phyloP scores from a whole-genome alignment of 2,888 invertebrate species.

The Halictus ligatus region DNA sequence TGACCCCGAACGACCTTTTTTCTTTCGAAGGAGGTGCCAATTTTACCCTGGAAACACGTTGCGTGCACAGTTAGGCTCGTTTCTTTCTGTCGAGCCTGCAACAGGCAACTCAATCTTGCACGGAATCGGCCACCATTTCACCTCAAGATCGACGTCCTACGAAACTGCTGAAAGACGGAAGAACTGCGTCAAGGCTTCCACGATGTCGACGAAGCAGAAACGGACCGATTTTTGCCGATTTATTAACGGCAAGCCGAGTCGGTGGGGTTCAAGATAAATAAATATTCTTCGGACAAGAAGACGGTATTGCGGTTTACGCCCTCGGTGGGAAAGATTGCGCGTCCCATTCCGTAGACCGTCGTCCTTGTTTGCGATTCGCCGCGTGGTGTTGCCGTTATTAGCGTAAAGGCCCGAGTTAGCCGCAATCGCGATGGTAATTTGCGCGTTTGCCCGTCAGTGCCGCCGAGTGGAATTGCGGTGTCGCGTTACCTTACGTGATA shows the following conservation, averaged over 20 bases:
- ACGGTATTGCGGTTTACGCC: conserved; percentile 65
- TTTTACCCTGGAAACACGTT: background rate
- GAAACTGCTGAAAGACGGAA: background rate
- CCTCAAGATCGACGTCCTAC: background rate
- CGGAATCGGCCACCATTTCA: background rate
- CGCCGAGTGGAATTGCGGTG: conserved; percentile 74
- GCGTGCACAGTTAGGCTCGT: background rate
- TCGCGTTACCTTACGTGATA: conserved; percentile 72
- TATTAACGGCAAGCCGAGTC: conserved; percentile 43
- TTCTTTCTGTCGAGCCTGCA: background rate
- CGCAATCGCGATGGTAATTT: conserved; percentile 76
- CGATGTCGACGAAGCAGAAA: background rate
- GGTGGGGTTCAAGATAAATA: conserved; percentile 42
- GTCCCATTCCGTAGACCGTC: conserved; percentile 42
- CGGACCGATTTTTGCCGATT: background rate
- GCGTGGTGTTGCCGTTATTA: conserved; percentile 74
- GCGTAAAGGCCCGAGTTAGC: conserved; percentile 72
- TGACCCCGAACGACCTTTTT: conserved; percentile 34
- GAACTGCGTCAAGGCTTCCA: background rate
- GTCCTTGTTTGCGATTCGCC: conserved; percentile 77
- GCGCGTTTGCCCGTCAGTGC: conserved; percentile 67
- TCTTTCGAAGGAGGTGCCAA: conserved; percentile 35
- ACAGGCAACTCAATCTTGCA: background rate
- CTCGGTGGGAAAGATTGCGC: conserved; percentile 69
- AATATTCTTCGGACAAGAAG: conserved; percentile 44